phyloP scores from a whole-genome alignment of 1,140 invertebrate genomes.

The Epicauta chinensis region DNA sequence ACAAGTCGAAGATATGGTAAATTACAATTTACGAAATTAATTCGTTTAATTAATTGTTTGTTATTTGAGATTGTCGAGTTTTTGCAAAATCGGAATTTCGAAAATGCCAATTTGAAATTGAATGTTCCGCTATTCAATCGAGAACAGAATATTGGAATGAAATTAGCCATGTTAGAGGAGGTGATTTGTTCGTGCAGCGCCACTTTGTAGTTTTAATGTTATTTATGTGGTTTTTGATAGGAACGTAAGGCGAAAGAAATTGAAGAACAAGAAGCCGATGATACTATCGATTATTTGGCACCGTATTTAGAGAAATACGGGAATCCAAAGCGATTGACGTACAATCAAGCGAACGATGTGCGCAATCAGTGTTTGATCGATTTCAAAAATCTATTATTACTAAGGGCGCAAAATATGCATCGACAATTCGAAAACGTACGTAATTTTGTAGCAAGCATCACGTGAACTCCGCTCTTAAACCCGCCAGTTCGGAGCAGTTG shows the following conservation, averaged over 20 bases:
- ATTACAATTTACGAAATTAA: background rate
- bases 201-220: background rate
- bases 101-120: constrained; percentile 45
- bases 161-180: constrained; percentile 40
- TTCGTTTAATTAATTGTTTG: constrained; percentile 6
- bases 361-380: constrained; percentile 50
- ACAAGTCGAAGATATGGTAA: constrained; percentile 46
- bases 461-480: no score
- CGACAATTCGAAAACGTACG: constrained; percentile 46
- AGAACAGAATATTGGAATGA: constrained; percentile 49
- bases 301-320: constrained; percentile 51
- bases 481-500: no score
- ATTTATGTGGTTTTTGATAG: background rate
- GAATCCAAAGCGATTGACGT: constrained; percentile 37
- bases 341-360: constrained; percentile 41
- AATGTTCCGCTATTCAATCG: constrained; percentile 49
- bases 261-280: constrained; percentile 31
- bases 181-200: no score
- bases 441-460: background rate
- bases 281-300: constrained; percentile 46
- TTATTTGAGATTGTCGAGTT: constrained; percentile 36
- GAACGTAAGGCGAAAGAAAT: constrained; percentile 34
- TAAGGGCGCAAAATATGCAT: constrained; percentile 50
- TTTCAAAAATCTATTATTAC: constrained; percentile 46
- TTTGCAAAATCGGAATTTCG: constrained; percentile 42